These are phyloP conservation scores for Drosophila novamexicana DNA, from an alignment of 1,140 invertebrate species.

Conservation along the genomic window DNA sequence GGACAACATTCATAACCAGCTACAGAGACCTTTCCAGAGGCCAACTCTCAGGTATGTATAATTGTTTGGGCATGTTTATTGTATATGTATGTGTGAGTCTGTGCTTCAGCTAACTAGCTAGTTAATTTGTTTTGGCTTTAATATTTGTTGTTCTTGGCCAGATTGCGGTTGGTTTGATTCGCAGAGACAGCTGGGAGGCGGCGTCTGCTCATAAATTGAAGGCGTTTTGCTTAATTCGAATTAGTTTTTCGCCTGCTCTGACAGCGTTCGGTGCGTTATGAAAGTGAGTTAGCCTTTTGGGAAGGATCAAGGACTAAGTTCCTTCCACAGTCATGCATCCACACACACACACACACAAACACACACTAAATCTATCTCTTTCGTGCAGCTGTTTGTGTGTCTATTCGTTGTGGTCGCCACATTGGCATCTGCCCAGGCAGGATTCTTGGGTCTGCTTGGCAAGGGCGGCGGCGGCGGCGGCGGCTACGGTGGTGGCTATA, in stretches of 20 bases:
- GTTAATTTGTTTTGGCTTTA: slow-evolving; percentile 18
- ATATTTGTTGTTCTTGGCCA: slow-evolving; percentile 23
- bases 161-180: slow-evolving; percentile 22
- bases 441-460: slow-evolving; percentile 57
- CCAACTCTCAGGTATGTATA: background rate
- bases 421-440: slow-evolving; percentile 65
- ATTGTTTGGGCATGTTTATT: background rate
- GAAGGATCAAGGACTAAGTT: slow-evolving; percentile 10
- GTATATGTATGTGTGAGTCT: background rate
- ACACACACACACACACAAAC: too few relatives aligned
- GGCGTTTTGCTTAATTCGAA: slow-evolving; percentile 55
- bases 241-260: slow-evolving; percentile 67
- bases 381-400: slow-evolving; percentile 67
- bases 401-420: slow-evolving; percentile 64
- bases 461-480: slow-evolving; percentile 59
- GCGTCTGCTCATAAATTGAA: slow-evolving; percentile 63
- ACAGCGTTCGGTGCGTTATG: slow-evolving; percentile 54
- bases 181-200: slow-evolving; percentile 42
- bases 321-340: background rate
- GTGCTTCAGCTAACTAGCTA: background rate
- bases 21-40: slow-evolving; percentile 27
- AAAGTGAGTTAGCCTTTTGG: slow-evolving; percentile 59
- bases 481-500: slow-evolving; percentile 37
- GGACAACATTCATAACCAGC: slow-evolving; percentile 26
- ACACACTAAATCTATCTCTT: slow-evolving; percentile 19